Base-by-base conservation (phyloP, 2,797 vertebrate species). In the Oryzias sinensis region DNA sequence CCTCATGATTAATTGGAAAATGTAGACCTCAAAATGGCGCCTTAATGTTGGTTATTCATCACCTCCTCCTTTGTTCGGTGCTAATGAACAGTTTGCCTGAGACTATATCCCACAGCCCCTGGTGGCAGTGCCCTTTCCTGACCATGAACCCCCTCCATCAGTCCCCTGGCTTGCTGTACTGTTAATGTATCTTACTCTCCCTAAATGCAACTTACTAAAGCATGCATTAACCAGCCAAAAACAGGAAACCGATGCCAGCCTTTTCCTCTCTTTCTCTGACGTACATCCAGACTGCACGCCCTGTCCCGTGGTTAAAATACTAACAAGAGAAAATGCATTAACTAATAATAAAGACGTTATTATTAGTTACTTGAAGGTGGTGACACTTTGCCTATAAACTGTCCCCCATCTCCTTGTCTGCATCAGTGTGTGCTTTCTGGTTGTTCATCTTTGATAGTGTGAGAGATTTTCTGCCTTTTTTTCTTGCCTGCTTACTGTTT, bases 181-280 rank as follows among this genome's bases (percentile, higher is more conserved):
- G 92, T 92, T 89, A 88, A 86, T 92, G 93, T 86, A 83, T 83
- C 84, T 91, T 95, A 95, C 93, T 97, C 93, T 95, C 95, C 95
- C 96, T 97, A 99, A 98, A 95, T 97, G 96, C 97, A 98, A 98
- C 97, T 98, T 97, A 94, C 93, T 96, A 94, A 62, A 94, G 94
- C 94, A 97, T 95, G 94, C 92, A 91, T 93, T 91, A 90, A 93
- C 89, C 80, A 69, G 81, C 76, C 90, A 86, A 83, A 49, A 71
- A 52, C 37, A 62, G 74, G 72, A 77, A 49, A 41, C 43, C 16
- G 81, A 73, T 25, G 66, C 68, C 65, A 73, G 42, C 61, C 41
- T 73, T 72, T 43, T n/a, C 88, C 87, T 78, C 76, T 82, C 65
- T 81, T 72, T 93, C 89, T 93, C 89, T 90, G 93, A 95, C 86